Conservation (phyloP, 2,113 vertebrate genomes). For the Bombycilla garrulus region DNA sequence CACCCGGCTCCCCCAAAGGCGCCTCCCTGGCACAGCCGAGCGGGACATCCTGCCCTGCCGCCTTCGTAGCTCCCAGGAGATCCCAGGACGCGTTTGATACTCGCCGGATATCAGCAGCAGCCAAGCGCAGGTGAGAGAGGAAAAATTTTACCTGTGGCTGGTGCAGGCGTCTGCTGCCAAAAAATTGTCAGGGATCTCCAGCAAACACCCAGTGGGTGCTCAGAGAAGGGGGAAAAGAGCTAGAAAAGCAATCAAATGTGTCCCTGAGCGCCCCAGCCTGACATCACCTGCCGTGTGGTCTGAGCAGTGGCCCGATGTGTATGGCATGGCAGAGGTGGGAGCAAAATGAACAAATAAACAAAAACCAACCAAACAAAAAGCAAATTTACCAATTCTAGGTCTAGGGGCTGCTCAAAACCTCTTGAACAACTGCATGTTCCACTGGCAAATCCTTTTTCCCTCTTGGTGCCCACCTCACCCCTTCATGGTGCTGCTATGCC, state of each 20-base stretch:
- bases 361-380: neutral
- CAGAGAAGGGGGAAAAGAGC: rapidly evolving
- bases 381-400: neutral
- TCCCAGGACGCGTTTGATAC: rapidly evolving
- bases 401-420: neutral
- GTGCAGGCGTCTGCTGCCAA: neutral
- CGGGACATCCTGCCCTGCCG: neutral
- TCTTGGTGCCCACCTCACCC: neutral
- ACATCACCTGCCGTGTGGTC: neutral
- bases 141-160: neutral
- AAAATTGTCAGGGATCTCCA: neutral
- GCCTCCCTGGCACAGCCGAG: neutral
- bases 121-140: rapidly evolving
- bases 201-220: neutral
- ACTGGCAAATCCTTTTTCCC: neutral
- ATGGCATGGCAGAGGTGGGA: neutral
- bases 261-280: neutral
- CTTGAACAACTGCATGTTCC: neutral
- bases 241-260: neutral
- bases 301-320: neutral
- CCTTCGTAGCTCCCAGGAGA: neutral
- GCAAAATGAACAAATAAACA: neutral
- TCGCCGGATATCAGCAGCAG: neutral
- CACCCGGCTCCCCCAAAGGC: rapidly evolving
- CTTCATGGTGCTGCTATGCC: neutral